Percentiles rank a stretch among this genome's conserved stretches.
phyloP scores from a whole-genome alignment of 2,888 invertebrate species.

The Eueremaeus valkanovi region DNA sequence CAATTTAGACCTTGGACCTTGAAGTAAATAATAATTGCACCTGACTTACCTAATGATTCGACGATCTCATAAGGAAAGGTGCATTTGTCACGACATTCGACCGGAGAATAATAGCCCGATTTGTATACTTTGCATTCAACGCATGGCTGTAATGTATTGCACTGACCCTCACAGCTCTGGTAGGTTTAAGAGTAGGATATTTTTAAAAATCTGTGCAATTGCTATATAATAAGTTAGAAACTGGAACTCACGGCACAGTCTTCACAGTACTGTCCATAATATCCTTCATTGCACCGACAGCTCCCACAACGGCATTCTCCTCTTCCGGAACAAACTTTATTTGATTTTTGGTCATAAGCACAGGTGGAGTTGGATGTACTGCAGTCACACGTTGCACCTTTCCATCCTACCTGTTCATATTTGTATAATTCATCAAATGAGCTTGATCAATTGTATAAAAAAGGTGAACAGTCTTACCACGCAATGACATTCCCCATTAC shows the following conservation, averaged over 20 bases:
- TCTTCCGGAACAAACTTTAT: conserved; percentile 69
- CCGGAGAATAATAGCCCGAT: not conserved
- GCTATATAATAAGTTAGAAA: conserved; percentile 16
- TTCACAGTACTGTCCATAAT: conserved; percentile 41
- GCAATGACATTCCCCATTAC: conserved; percentile 61
- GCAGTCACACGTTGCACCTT: conserved; percentile 78
- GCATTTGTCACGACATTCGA: conserved; percentile 16
- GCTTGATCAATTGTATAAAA: not conserved
- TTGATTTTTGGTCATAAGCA: conserved; percentile 57
- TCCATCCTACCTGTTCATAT: conserved; percentile 64
- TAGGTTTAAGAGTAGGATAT: conserved; percentile 43
- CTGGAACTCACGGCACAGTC: conserved; percentile 43
- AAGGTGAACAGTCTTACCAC: not conserved
- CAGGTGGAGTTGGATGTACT: conserved; percentile 70
- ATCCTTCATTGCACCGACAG: conserved; percentile 64
- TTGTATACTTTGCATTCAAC: conserved; percentile 67
- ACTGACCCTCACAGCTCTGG: conserved; percentile 84
- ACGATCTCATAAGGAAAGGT: not conserved
- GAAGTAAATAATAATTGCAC: not conserved
- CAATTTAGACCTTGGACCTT: too few relatives aligned
- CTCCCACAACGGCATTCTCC: conserved; percentile 86
- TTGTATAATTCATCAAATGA: too few relatives aligned
- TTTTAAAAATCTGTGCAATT: too few relatives aligned
- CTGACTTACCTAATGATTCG: not conserved
- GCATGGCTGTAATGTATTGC: conserved; percentile 84